Evolutionary conservation across 1,140 invertebrate species (phyloP), one percentile per base, ranked within the genome.

Genomic region (Drosophila sechellia): DNA sequence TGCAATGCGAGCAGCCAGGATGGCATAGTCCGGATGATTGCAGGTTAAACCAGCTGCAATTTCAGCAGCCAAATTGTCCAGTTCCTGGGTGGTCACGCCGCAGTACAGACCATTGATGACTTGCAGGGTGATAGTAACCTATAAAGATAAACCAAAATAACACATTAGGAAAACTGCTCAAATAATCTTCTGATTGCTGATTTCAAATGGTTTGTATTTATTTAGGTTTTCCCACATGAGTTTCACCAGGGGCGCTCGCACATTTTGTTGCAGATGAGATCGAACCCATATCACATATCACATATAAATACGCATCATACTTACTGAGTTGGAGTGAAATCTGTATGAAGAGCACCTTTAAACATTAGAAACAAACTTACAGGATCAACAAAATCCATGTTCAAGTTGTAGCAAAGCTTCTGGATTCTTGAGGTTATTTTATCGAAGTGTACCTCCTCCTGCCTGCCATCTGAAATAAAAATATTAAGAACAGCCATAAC

Each of bases 11-110:
- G 98, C 98, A 63, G 98, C 98, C 45, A 99, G 94, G 65, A 97
- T 94, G 6, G 98, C 98, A 95, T 99, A 99, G 93, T 99, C 98
- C 0, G 98, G 97, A 94, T 99, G 98, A 89, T 97, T 96, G 5
- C 97, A 98, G 0, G 98, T 99, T 96, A 99, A 97, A 20, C 96
- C 98, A 15, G 98, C 98, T 42, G 98, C 97, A 66, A 96, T 99
- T 94, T 99, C 98, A 1, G 98, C 98, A 56, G 98, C 98, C 60
- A 99, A 93, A 93, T 99, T 99, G 93, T 99, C 99, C 77, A 99
- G 93, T 92, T 99, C 98, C 0, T 98, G 96, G 3, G 99, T 99
- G 20, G 97, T 98, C 2, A 99, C 98, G 10, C 98, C 98, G 74
- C 97, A 95, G 92, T 99, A 99, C 4, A 99, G 94, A 0, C 98